phyloP scores from a whole-genome alignment of 2,797 vertebrate genomes.

The Linurgus olivaceus region DNA sequence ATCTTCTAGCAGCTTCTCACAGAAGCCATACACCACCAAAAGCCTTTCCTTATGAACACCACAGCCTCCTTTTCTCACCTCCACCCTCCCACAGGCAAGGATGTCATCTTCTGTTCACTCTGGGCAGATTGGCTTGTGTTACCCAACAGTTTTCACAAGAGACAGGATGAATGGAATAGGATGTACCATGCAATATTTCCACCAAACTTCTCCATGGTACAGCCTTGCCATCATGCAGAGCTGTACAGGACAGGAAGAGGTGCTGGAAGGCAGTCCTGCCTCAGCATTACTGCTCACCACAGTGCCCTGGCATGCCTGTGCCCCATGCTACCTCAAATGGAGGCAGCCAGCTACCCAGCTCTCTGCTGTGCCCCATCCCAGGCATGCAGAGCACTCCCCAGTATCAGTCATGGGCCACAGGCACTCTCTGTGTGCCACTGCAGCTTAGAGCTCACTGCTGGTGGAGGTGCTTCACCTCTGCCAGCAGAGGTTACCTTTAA shows the following conservation, averaged over 20 bases:
- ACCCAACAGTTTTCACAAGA: not conserved
- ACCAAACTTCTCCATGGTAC: not conserved
- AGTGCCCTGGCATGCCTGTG: not conserved
- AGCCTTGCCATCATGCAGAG: not conserved
- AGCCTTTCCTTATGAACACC: not conserved
- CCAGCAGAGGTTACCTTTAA: not conserved
- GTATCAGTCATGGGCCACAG: fast-evolving
- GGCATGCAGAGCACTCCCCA: fast-evolving
- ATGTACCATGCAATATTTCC: no score
- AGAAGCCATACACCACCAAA: not conserved
- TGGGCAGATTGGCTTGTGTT: not conserved
- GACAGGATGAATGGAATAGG: not conserved
- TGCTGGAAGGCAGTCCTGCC: not conserved
- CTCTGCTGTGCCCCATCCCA: not conserved
- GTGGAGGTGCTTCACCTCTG: not conserved
- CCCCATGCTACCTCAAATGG: fast-evolving
- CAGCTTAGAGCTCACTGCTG: not conserved
- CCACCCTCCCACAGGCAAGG: fast-evolving
- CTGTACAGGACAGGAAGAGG: fast-evolving
- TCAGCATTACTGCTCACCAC: not conserved
- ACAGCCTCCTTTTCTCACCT: not conserved
- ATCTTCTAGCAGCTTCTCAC: not conserved
- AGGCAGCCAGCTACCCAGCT: no score
- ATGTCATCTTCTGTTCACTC: not conserved
- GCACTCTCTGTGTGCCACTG: fast-evolving